Evolutionary conservation across 2,888 invertebrate genomes (phyloP), one percentile per base, ranked within the genome.

Genomic region (Cerastis rubricosa): DNA sequence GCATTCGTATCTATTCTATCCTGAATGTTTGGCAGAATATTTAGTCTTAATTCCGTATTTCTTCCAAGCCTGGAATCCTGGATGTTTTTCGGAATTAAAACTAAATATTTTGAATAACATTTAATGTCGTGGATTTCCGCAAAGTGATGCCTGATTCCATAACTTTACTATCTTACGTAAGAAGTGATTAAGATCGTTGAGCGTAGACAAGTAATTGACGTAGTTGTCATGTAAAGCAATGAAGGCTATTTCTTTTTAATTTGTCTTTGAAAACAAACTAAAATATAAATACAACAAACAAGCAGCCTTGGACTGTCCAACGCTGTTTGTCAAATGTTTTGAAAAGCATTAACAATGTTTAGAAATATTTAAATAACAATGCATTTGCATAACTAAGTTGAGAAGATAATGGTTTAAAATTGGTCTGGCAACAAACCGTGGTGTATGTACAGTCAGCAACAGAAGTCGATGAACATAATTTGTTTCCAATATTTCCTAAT

Each of bases 171-270:
- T n/a, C 8, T 7, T 43, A 64, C 22, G 14, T 12, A 35, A 35
- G 17, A 73, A n/a, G 14, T 49, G n/a, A 70, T 22, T 29, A 69
- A 71, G 47, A 78, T 78, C 51, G 65, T 74, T 78, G 74, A 51
- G 49, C 68, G 25, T 71, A 63, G 59, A 67, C 35, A 85, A 85
- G 43, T 45, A 61, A 76, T 57, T 79, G 19, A 19, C 25, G 29
- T 61, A 70, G 59, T 35, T 66, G 43, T 14, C 2, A 61, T 45
- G 43, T 11, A 3, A 61, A 63, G 25, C 35, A 74, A 66, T 45
- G n/a, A 70, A 68, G 47, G 19, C 49, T 77, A 2, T 51, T 57
- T 77, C 22, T 49, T 61, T 61, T 49, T 19, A 12, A 68, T 49
- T 68, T 68, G 9, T 25, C 17, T 47, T 71, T 47, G 11, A 78